A percentile compares a stretch with the other conserved stretches of the same genome.
Evolutionary conservation across 2,797 vertebrate species (phyloP).

Genomic region (Xerus rutilus): DNA sequence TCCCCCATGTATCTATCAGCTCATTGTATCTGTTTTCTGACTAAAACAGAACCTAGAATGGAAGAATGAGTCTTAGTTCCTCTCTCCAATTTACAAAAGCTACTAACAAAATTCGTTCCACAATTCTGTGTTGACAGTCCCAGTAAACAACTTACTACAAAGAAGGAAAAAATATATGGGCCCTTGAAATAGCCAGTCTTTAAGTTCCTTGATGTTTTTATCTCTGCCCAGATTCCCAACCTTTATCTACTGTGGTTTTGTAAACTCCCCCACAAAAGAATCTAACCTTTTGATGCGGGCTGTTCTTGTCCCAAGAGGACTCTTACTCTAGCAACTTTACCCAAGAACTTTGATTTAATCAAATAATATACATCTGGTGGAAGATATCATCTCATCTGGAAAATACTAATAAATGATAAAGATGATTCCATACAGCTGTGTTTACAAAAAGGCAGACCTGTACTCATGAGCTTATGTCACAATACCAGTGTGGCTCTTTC

Average conservation of each 20-base stretch:
- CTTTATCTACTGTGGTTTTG: neutral
- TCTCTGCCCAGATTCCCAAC: neutral
- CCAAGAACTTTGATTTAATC: neutral
- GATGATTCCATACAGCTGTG: neutral
- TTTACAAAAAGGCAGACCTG: neutral
- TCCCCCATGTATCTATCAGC: neutral
- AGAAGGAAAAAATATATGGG: neutral
- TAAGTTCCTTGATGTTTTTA: constrained; percentile 12
- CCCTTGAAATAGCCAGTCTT: neutral
- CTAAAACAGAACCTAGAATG: neutral
- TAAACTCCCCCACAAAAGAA: neutral
- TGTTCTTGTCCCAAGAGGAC: neutral
- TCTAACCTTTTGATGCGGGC: neutral
- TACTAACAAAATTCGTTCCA: neutral
- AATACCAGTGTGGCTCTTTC: neutral
- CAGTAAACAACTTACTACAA: constrained; percentile 27
- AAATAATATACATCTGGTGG: neutral
- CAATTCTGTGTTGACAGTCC: neutral
- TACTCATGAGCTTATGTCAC: neutral
- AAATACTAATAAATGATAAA: neutral
- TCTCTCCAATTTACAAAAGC: neutral
- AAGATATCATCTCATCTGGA: constrained; percentile 1
- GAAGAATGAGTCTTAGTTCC: neutral
- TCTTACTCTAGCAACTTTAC: neutral
- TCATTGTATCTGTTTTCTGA: neutral